Percentiles rank a stretch among this genome's conserved stretches.
Evolutionary conservation across 2,888 invertebrate species (phyloP).

Genomic region (Dromius quadrimaculatus): DNA sequence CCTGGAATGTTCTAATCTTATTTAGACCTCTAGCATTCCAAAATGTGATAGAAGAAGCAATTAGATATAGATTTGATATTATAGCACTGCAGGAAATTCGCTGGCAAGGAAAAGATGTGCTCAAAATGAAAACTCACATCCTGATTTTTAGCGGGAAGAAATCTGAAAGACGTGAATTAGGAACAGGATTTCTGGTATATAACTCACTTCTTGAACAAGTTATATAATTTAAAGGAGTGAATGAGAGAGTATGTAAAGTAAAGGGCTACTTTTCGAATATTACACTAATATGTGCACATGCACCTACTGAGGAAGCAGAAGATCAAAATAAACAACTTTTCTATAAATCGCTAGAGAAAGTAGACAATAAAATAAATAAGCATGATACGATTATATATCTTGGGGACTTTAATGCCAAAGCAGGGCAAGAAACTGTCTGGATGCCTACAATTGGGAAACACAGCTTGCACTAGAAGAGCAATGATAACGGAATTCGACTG

Average conservation of each 20-base stretch:
- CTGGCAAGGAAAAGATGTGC: slow-evolving; percentile 3
- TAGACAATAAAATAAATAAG: not conserved
- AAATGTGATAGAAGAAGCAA: slow-evolving; percentile 13
- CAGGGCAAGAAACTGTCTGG: not conserved
- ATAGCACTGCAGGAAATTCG: slow-evolving; percentile 1
- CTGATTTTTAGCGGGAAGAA: not conserved
- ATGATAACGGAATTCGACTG: not conserved
- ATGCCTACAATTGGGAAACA: slow-evolving; percentile 7
- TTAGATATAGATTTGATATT: not conserved
- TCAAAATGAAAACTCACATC: slow-evolving; percentile 9
- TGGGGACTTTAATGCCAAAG: slow-evolving; percentile 7
- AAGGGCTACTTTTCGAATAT: slow-evolving; percentile 1
- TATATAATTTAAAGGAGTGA: slow-evolving; percentile 4
- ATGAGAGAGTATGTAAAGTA: slow-evolving; percentile 5
- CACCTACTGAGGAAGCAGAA: slow-evolving; percentile 13
- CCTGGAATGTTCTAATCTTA: slow-evolving; percentile 4
- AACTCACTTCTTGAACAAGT: slow-evolving; percentile 4
- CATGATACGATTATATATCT: slow-evolving; percentile 5
- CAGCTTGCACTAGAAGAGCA: not conserved
- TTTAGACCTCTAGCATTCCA: not conserved
- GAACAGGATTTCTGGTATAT: slow-evolving; percentile 5
- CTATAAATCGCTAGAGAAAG: slow-evolving; percentile 1
- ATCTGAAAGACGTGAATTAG: not conserved
- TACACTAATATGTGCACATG: not conserved
- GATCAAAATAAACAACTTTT: not conserved